These are phyloP conservation scores for Holcopasites calliopsidis DNA, from an alignment of 1,140 invertebrate genomes.

Conservation along the genomic window DNA sequence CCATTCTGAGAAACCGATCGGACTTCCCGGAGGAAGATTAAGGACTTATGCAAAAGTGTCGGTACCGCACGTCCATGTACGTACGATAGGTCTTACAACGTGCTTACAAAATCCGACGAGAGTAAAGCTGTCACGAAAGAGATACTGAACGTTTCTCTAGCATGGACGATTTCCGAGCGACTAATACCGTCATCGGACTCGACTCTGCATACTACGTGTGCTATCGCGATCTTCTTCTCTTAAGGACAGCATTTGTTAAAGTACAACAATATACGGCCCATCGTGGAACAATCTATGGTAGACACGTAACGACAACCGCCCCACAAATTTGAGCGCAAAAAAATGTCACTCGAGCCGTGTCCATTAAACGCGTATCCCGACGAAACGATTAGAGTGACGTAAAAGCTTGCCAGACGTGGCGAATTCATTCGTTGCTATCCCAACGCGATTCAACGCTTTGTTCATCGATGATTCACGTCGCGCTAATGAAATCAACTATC, in stretches of 20 bases:
- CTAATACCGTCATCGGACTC: not conserved
- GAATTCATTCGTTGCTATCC: not conserved
- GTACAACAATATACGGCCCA: not conserved
- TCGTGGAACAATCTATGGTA: not conserved
- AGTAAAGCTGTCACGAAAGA: conserved; percentile 38
- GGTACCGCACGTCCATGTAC: conserved; percentile 1
- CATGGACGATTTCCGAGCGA: conserved; percentile 15
- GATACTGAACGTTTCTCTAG: conserved; percentile 20
- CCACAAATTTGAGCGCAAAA: not conserved
- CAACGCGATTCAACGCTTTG: not conserved
- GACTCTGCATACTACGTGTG: conserved; percentile 1
- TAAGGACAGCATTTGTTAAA: conserved; percentile 8
- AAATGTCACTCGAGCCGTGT: not conserved
- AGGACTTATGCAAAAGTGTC: conserved; percentile 18
- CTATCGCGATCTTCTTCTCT: conserved; percentile 15
- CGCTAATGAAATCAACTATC: conserved; percentile 30
- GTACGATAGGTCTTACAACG: conserved; percentile 14
- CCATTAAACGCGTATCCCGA: not conserved
- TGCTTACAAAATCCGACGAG: not conserved
- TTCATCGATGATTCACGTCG: conserved; percentile 21
- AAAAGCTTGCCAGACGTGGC: not conserved
- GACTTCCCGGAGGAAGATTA: conserved; percentile 17
- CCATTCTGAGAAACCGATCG: conserved; percentile 18
- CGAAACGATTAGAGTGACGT: not conserved
- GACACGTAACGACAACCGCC: no score